Base-by-base conservation (phyloP, 2,113 vertebrate species). In the Amblyornis subalaris region DNA sequence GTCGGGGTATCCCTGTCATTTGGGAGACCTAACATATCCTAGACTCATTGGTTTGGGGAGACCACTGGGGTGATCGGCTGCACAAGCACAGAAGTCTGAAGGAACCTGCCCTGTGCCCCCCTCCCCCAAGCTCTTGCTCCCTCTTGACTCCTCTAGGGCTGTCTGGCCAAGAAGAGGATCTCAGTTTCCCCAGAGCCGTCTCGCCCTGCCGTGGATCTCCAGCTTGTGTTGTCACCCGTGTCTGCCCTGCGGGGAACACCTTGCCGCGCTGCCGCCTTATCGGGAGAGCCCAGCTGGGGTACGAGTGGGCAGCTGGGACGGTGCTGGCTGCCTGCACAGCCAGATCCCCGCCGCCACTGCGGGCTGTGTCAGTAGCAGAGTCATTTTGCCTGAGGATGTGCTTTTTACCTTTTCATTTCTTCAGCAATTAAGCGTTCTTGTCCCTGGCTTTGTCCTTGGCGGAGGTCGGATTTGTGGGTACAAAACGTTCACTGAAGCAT, bases 331-430 rank as follows among this genome's bases (percentile, higher is more conserved):
- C 77, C 58, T 21, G 62, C 90, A 16, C 79, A 25, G 87, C 79
- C 77, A 3, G 4, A 35, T 76, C 60, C 78, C 72, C 31, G 26
- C 47, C 10, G 54, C 79, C 54, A 3, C 91, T n/a, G 74, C 31
- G 9, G 86, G 57, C 92, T 96, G 96, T 91, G 94, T 95, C 94
- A 94, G 95, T 94, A 91, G 95, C 94, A 89, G 95, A 95, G 96
- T 96, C 96, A 90, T 88, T 95, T 53, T 94, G 96, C 93, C 83
- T 65, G 92, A 87, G 92, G 97, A 97, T 97, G 95, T 96, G 94
- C 96, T 96, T 97, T 96, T 96, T 96, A 95, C 95, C 94, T 96
- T 96, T 96, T 96, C 89, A 93, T 96, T 96, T 96, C 94, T 96
- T 96, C 90, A 84, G 94, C 94, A 96, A 97, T 97, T 96, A 96